These are phyloP conservation scores for Cranoglanis bouderius DNA, from an alignment of 2,113 vertebrate species.

Conservation along the genomic window DNA sequence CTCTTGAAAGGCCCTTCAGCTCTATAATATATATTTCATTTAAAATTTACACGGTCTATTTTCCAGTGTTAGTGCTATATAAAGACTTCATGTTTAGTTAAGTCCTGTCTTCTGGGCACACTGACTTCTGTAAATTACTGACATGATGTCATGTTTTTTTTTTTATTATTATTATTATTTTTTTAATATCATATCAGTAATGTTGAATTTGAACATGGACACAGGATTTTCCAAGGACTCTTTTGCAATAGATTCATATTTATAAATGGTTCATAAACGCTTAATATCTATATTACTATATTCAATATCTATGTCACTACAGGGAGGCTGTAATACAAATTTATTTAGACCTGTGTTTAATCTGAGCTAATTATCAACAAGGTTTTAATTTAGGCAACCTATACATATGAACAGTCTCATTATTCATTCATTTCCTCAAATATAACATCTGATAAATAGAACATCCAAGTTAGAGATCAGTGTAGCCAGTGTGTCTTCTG, in stretches of 20 bases:
- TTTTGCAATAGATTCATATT: background rate
- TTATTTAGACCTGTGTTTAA: background rate
- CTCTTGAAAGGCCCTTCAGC: background rate
- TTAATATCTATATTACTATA: background rate
- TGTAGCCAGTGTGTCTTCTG: background rate
- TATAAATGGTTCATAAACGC: background rate
- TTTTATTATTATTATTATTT: too few species aligned
- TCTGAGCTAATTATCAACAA: background rate
- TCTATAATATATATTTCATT: background rate
- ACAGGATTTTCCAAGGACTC: background rate
- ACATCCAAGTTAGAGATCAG: background rate
- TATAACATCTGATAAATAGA: background rate
- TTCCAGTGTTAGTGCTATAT: background rate
- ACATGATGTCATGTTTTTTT: background rate
- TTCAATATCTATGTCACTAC: background rate
- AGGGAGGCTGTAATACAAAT: background rate
- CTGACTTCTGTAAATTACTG: background rate
- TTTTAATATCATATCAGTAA: background rate
- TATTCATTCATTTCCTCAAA: background rate
- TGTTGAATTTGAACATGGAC: background rate
- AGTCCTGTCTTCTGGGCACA: background rate
- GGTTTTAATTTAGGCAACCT: background rate
- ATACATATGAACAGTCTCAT: background rate
- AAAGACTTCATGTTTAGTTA: background rate
- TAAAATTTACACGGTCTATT: background rate